Percentiles rank a stretch among this genome's conserved stretches.
These are phyloP conservation scores for Drosophila ustulata DNA, from an alignment of 2,888 invertebrate species.

Conservation along the genomic window DNA sequence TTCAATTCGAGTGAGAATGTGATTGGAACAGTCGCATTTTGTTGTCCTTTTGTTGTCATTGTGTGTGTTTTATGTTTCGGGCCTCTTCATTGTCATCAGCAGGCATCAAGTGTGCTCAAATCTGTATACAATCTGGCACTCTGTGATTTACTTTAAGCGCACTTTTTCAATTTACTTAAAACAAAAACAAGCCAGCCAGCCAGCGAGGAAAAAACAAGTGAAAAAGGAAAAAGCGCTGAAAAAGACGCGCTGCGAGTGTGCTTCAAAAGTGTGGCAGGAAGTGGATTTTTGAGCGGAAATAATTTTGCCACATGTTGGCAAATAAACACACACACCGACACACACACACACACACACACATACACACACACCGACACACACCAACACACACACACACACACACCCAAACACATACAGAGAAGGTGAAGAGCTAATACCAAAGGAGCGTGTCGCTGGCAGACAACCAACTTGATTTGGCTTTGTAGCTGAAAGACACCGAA, in stretches of 20 bases:
- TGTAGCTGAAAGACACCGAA: neutral
- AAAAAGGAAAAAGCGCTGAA: neutral
- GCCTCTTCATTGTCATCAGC: constrained; percentile 52
- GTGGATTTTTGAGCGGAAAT: constrained; percentile 79
- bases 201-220: neutral
- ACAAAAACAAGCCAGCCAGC: constrained; percentile 25
- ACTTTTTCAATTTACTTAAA: constrained; percentile 68
- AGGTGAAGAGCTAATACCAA: constrained; percentile 29
- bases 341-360: neutral
- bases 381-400: neutral
- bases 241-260: constrained; percentile 28
- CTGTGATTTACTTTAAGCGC: constrained; percentile 56
- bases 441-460: constrained; percentile 32
- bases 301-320: constrained; percentile 79
- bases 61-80: constrained; percentile 21
- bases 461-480: constrained; percentile 10
- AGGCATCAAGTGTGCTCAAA: constrained; percentile 44
- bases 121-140: constrained; percentile 33
- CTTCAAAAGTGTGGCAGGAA: constrained; percentile 56
- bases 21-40: constrained; percentile 52
- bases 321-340: constrained; percentile 55
- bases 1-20: constrained; percentile 62
- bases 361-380: constrained; percentile 26
- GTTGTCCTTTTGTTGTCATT: constrained; percentile 34
- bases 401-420: no score